Evolutionary conservation across 2,888 invertebrate genomes (phyloP).

Genomic region (Sinopyrophorus schimmeli): DNA sequence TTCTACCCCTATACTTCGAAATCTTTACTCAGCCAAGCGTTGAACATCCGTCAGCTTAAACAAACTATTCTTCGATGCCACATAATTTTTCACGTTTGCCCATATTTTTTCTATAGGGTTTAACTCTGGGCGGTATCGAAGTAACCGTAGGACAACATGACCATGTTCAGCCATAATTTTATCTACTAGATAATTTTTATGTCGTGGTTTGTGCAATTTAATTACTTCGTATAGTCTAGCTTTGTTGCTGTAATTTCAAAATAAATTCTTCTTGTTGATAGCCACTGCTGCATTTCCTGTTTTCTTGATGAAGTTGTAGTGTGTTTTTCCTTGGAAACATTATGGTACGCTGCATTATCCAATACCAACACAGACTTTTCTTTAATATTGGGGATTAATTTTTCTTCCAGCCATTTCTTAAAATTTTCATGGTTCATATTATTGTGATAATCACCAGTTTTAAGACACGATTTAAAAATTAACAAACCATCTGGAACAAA

Average conservation of each 20-base stretch:
- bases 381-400: constrained; percentile 41
- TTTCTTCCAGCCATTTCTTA: constrained; percentile 37
- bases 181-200: not conserved
- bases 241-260: not conserved
- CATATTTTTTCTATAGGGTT: constrained; percentile 6
- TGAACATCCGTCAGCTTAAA: constrained; percentile 4
- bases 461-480: constrained; percentile 29
- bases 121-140: constrained; percentile 2
- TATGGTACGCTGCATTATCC: constrained; percentile 41
- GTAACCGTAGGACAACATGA: not conserved
- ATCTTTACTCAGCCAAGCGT: not conserved
- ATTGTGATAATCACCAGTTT: constrained; percentile 42
- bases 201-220: constrained; percentile 5
- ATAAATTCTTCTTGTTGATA: not conserved
- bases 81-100: constrained; percentile 3
- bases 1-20: too few relatives aligned
- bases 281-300: not conserved
- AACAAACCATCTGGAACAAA: constrained; percentile 12
- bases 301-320: not conserved
- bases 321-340: constrained; percentile 9
- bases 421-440: constrained; percentile 42
- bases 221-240: not conserved
- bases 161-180: constrained; percentile 1
- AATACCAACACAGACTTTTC: constrained; percentile 31
- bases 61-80: not conserved